A percentile compares a stretch with the other conserved stretches of the same genome.
Conservation (phyloP, 2,888 invertebrate genomes). For the Tetropium fuscum region DNA sequence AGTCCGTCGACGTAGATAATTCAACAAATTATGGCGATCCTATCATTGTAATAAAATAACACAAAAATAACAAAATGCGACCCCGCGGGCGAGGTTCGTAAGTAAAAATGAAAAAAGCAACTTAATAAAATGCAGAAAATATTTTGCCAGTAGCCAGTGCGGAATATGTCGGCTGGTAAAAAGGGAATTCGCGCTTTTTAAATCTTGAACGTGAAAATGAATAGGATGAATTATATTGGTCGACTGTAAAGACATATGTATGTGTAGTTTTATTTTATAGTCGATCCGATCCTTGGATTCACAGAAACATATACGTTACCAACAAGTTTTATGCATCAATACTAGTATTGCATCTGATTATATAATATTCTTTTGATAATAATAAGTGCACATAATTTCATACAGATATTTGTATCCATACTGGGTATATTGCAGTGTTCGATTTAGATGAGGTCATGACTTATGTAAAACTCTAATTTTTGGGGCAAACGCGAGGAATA, state of each 20-base stretch:
- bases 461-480: too few relatives aligned
- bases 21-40: conserved; percentile 40
- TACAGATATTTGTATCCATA: too few relatives aligned
- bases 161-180: conserved; percentile 52
- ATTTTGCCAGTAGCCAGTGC: conserved; percentile 54
- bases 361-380: too few relatives aligned
- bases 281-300: conserved; percentile 29
- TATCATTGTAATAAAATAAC: conserved; percentile 28
- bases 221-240: conserved; percentile 34
- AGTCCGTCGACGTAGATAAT: too few relatives aligned
- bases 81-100: background rate
- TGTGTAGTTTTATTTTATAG: conserved; percentile 38
- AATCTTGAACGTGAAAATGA: conserved; percentile 42
- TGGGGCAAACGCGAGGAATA: too few relatives aligned
- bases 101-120: conserved; percentile 16
- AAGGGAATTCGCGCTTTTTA: conserved; percentile 41
- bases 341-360: too few relatives aligned
- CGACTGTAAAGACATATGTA: conserved; percentile 33
- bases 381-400: too few relatives aligned
- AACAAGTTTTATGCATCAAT: conserved; percentile 22
- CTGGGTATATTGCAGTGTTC: too few relatives aligned
- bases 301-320: conserved; percentile 24
- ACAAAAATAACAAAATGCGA: conserved; percentile 27
- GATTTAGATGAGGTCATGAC: too few relatives aligned
- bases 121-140: conserved; percentile 51